Evolutionary conservation across 2,113 vertebrate species (phyloP), one percentile per base, ranked within the genome.

Genomic region (Spea multiplicata): DNA sequence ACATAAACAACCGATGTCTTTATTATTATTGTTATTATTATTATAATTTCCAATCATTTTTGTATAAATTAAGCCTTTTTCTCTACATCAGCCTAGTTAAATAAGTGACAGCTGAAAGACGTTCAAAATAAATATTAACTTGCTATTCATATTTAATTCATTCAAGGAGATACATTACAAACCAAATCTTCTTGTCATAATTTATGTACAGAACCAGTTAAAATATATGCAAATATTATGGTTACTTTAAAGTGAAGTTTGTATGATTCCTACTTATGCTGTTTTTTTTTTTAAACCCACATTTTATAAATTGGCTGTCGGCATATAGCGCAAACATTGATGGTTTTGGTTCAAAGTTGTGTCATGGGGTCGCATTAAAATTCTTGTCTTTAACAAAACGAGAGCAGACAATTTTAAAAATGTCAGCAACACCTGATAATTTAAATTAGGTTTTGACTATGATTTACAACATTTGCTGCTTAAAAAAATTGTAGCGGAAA

Each of bases 111-210:
- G 69, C 49, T 10, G 59, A 78, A 78, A 78, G 66, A 44, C 55
- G 77, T 70, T 73, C 70, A 73, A 73, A 79, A 79, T 79, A 79
- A 79, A 79, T 73, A 79, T 79, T 79, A 79, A 73, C 77, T 79
- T 72, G 62, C 50, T 59, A 30, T 57, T 73, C 62, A 79, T 79
- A 62, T 45, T 67, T 73, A 79, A 73, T 79, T 79, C 70, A 79
- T 79, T 66, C 73, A 49, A 66, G 50, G 73, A 49, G 66, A 49
- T 59, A 73, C 59, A 78, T 79, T 73, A 65, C 70, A 79, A 79
- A 79, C 61, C n/a, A 66, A 73, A 67, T 73, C 62, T 73, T 66
- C 70, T 44, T 79, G 77, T 73, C 71, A 71, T 78, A 79, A 79
- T 79, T 79, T 62, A 79, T 67, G 62, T 73, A 67, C 44, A 72